Percentiles rank a stretch among this genome's conserved stretches.
Conservation (phyloP, 2,113 vertebrate genomes). For the Atlantisia rogersi region DNA sequence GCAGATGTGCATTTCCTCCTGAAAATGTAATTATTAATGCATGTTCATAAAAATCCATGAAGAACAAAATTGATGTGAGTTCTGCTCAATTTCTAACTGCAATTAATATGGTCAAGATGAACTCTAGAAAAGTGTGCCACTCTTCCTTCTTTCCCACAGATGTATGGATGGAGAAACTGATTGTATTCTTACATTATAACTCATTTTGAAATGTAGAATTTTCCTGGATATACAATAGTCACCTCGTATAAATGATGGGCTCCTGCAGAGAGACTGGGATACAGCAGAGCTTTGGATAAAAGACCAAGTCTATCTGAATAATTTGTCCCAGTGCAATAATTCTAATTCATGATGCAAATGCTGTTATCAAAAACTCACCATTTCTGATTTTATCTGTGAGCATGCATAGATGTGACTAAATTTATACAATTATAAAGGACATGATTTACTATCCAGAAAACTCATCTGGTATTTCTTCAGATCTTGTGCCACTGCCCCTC, state of each 20-base stretch:
- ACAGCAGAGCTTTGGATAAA: neutral
- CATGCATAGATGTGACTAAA: neutral
- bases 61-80: neutral
- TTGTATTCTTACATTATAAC: neutral
- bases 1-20: fast-evolving
- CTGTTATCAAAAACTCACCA: neutral
- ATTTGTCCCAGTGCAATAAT: neutral
- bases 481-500: neutral
- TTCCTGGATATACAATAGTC: neutral
- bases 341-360: neutral
- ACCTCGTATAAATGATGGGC: neutral
- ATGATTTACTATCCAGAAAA: neutral
- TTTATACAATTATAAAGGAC: neutral
- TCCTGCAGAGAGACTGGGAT: neutral
- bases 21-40: neutral
- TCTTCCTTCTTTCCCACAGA: neutral
- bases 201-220: neutral
- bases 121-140: fast-evolving
- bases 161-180: neutral
- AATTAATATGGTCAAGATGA: neutral
- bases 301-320: neutral
- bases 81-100: neutral
- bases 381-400: neutral
- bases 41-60: neutral
- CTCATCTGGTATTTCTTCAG: neutral